Percentiles rank a stretch among this genome's conserved stretches.
These are phyloP conservation scores for Melipona beecheii DNA, from an alignment of 2,888 invertebrate species.

Conservation along the genomic window DNA sequence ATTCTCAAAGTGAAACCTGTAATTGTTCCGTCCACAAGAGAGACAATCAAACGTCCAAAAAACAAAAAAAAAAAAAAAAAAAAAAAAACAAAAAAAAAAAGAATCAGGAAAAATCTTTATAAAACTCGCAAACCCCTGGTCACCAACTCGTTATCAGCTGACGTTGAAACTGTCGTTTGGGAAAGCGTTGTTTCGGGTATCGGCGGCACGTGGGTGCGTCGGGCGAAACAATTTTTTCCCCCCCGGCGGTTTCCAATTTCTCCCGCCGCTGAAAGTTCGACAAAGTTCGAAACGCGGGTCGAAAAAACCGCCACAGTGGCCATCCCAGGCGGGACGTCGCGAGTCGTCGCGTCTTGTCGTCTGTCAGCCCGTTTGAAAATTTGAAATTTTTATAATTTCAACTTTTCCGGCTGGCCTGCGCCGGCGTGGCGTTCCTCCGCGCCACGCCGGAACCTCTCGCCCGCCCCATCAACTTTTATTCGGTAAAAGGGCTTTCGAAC, in stretches of 20 bases:
- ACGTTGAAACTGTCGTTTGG: background rate
- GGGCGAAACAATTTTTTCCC: background rate
- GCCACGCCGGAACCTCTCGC: slow-evolving; percentile 18
- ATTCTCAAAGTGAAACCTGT: background rate
- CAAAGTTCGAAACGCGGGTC: background rate
- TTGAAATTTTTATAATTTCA: slow-evolving; percentile 78
- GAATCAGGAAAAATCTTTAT: background rate
- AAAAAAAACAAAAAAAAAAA: background rate
- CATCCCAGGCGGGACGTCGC: slow-evolving; percentile 26
- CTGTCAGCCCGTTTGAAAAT: slow-evolving; percentile 68
- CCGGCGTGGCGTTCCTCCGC: background rate
- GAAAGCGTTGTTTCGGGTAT: slow-evolving; percentile 10
- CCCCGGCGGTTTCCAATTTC: slow-evolving; percentile 10
- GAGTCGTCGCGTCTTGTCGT: slow-evolving; percentile 49
- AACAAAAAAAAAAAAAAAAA: background rate
- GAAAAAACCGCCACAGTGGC: slow-evolving; percentile 28
- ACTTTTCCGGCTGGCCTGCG: slow-evolving; percentile 69
- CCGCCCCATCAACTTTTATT: slow-evolving; percentile 68
- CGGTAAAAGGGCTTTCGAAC: slow-evolving; percentile 75
- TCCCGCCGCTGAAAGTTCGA: background rate
- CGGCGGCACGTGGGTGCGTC: too few relatives aligned
- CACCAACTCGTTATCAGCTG: background rate
- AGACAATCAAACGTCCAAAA: background rate
- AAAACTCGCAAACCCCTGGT: background rate
- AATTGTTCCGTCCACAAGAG: background rate